Percentiles rank a stretch among this genome's conserved stretches.
These are phyloP conservation scores for Sorex maritimensis DNA, from an alignment of 2,797 vertebrate genomes.

Conservation along the genomic window DNA sequence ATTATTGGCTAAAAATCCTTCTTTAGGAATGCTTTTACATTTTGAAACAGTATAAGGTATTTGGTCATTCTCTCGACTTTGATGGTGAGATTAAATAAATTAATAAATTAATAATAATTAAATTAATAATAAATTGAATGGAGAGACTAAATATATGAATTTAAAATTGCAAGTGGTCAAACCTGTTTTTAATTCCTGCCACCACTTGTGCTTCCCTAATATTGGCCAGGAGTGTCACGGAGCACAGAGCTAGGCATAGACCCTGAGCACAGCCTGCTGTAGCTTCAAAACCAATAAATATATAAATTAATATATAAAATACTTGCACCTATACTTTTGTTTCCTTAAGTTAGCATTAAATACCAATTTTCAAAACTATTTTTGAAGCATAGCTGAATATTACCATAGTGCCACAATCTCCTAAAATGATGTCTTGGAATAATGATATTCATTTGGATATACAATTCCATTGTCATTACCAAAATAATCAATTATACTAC, in stretches of 20 bases:
- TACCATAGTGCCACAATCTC: background rate
- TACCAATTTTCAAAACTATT: constrained; percentile 23
- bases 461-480: constrained; percentile 23
- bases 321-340: background rate
- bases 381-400: background rate
- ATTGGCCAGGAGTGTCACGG: too few relatives aligned
- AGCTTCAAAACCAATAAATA: too few relatives aligned
- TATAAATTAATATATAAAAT: background rate
- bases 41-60: constrained; percentile 16
- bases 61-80: background rate
- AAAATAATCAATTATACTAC: constrained; percentile 39
- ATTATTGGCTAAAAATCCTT: background rate
- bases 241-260: too few relatives aligned
- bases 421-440: constrained; percentile 53
- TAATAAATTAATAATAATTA: background rate
- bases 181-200: too few relatives aligned
- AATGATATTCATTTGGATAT: constrained; percentile 6
- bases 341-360: constrained; percentile 4
- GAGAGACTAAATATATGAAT: background rate
- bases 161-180: too few relatives aligned
- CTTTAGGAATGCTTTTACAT: background rate
- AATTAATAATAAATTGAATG: constrained; percentile 7
- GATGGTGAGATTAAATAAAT: too few relatives aligned
- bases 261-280: too few relatives aligned
- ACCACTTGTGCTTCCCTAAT: too few relatives aligned